phyloP scores from a whole-genome alignment of 2,797 vertebrate genomes.

The Percopsis omiscomaycus region DNA sequence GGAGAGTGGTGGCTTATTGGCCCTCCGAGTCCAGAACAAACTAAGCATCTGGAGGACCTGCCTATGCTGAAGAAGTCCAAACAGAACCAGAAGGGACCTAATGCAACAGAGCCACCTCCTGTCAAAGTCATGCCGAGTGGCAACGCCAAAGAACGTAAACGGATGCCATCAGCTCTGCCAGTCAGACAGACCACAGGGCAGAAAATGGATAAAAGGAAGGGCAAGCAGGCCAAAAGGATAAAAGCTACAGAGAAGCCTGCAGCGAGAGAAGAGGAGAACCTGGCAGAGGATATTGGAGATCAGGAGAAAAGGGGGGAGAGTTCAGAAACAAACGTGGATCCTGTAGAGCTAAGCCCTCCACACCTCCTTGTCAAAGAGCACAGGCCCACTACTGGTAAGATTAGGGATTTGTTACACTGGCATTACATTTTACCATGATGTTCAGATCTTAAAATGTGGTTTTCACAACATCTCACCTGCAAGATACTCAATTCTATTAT shows the following conservation, averaged over 20 bases:
- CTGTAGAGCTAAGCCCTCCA: slow-evolving; percentile 36
- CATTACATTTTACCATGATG: neutral
- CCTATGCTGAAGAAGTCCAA: slow-evolving; percentile 35
- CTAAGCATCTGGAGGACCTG: neutral
- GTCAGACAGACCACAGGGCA: neutral
- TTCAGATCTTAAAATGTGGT: too few species aligned
- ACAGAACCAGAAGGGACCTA: slow-evolving; percentile 4
- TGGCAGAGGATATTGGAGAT: slow-evolving; percentile 10
- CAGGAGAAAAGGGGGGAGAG: slow-evolving; percentile 5
- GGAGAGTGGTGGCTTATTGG: slow-evolving; percentile 58
- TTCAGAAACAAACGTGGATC: slow-evolving; percentile 14
- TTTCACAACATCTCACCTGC: too few species aligned
- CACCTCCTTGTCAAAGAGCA: slow-evolving; percentile 21
- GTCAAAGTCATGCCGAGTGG: slow-evolving; percentile 21
- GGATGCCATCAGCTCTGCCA: neutral
- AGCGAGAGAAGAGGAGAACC: neutral
- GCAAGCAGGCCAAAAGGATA: slow-evolving; percentile 21
- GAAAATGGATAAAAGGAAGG: slow-evolving; percentile 23
- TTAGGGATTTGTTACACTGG: neutral
- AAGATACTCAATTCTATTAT: too few species aligned
- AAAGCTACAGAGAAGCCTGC: neutral
- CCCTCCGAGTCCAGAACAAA: slow-evolving; percentile 22
- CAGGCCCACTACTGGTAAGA: slow-evolving; percentile 52
- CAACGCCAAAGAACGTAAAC: slow-evolving; percentile 21
- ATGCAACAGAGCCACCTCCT: neutral